These are phyloP conservation scores for Pelecanus crispus DNA, from an alignment of 2,113 vertebrate species.

Conservation along the genomic window DNA sequence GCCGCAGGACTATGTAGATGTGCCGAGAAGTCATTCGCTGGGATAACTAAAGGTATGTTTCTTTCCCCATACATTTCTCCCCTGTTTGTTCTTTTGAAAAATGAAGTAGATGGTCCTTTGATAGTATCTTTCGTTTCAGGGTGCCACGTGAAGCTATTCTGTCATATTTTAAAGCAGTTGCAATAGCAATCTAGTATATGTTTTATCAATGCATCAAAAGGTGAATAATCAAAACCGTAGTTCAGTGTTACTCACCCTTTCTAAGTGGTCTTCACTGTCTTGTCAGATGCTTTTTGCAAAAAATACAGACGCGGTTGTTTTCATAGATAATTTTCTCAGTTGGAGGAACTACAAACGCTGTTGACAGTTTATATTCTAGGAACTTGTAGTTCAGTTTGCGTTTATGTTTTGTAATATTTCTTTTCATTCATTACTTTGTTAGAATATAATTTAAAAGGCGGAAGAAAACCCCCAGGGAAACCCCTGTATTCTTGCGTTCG, in stretches of 20 bases:
- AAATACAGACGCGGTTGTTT: not conserved
- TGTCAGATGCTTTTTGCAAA: not conserved
- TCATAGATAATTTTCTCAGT: not conserved
- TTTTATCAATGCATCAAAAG: not conserved
- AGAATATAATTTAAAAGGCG: not conserved
- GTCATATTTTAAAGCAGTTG: not conserved
- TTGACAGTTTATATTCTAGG: not conserved
- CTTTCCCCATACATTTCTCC: constrained; percentile 17
- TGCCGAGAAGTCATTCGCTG: constrained; percentile 40
- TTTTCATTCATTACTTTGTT: not conserved
- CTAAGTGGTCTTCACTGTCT: not conserved
- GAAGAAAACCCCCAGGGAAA: not conserved
- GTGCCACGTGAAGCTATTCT: constrained; percentile 12
- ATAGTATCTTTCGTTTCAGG: constrained; percentile 11
- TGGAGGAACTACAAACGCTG: not conserved
- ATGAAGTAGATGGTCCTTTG: not conserved
- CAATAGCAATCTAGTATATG: not conserved
- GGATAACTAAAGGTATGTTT: constrained; percentile 72
- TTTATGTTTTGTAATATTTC: not conserved
- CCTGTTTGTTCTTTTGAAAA: not conserved
- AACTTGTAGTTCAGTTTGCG: not conserved
- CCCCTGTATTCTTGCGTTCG: accelerated
- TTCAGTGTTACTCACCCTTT: not conserved
- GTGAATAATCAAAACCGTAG: not conserved
- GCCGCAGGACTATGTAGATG: constrained; percentile 46